phyloP scores from a whole-genome alignment of 2,113 vertebrate genomes.

The Nothobranchius kuhntae region DNA sequence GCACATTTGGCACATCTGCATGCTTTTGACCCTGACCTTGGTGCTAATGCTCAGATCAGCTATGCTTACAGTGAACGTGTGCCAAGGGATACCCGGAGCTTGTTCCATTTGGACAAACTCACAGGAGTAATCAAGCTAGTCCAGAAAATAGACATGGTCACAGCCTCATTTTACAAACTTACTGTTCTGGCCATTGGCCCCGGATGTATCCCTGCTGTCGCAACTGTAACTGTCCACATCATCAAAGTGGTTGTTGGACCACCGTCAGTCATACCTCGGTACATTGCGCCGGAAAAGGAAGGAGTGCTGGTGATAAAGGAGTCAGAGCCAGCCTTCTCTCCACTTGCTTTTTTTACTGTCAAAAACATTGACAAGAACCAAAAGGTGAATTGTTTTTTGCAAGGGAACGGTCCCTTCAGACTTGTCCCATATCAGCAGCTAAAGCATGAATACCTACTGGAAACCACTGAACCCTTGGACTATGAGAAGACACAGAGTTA shows the following conservation, averaged over 20 bases:
- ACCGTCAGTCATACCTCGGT: constrained; percentile 86
- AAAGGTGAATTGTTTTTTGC: constrained; percentile 86
- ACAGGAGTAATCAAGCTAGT: constrained; percentile 86
- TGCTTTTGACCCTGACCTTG: constrained; percentile 89
- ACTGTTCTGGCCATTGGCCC: constrained; percentile 89
- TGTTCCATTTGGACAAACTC: constrained; percentile 87
- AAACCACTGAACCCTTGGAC: constrained; percentile 90
- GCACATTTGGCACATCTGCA: constrained; percentile 81
- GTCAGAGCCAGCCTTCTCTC: constrained; percentile 88
- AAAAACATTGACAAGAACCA: constrained; percentile 87
- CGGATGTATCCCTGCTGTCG: constrained; percentile 93
- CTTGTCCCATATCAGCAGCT: constrained; percentile 88
- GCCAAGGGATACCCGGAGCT: constrained; percentile 81
- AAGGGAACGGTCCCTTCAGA: constrained; percentile 89
- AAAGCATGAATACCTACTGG: constrained; percentile 90
- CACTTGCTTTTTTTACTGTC: constrained; percentile 94
- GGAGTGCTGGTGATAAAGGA: constrained; percentile 91
- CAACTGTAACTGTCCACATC: constrained; percentile 83
- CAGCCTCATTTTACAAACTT: constrained; percentile 84
- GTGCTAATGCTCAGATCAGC: constrained; percentile 88
- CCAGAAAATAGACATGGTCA: constrained; percentile 81
- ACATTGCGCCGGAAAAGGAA: constrained; percentile 89
- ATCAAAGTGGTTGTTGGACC: constrained; percentile 87
- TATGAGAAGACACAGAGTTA: constrained; percentile 88
- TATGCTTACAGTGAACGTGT: constrained; percentile 95